These are phyloP conservation scores for Plectropomus leopardus DNA, from an alignment of 2,113 vertebrate species.

Conservation along the genomic window DNA sequence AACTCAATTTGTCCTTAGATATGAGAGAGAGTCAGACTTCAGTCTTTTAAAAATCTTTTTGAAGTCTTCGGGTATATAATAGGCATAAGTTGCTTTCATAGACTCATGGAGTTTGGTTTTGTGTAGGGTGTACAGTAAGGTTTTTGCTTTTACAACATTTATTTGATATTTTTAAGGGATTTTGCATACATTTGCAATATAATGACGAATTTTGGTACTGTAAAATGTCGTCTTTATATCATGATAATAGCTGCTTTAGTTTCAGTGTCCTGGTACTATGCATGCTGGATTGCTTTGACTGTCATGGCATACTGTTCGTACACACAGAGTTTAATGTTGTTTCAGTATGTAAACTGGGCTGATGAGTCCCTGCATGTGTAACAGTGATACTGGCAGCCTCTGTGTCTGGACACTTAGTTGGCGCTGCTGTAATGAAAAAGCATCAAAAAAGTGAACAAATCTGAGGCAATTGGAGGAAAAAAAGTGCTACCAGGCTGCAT, in stretches of 20 bases:
- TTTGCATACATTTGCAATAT: not conserved
- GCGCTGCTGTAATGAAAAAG: conserved; percentile 52
- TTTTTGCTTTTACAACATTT: not conserved
- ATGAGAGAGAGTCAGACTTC: too few species aligned
- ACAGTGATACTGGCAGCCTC: conserved; percentile 41
- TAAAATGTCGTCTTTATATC: not conserved
- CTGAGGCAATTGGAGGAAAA: conserved; percentile 42
- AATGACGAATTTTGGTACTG: not conserved
- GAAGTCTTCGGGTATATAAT: too few species aligned
- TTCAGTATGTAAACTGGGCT: conserved; percentile 21
- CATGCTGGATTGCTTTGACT: too few species aligned
- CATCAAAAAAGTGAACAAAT: conserved; percentile 49
- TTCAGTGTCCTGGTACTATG: too few species aligned
- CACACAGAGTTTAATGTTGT: not conserved
- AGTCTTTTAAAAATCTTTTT: too few species aligned
- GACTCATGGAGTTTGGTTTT: not conserved
- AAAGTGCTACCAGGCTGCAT: conserved; percentile 37
- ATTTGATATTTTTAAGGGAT: not conserved
- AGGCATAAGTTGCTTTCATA: too few species aligned
- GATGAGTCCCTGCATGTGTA: conserved; percentile 37
- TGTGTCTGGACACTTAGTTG: conserved; percentile 22
- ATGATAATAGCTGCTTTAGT: not conserved
- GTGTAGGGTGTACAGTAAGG: not conserved
- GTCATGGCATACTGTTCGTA: not conserved
- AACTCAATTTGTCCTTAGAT: too few species aligned